phyloP scores from a whole-genome alignment of 2,888 invertebrate genomes.

The Caenorhabditis sinica region DNA sequence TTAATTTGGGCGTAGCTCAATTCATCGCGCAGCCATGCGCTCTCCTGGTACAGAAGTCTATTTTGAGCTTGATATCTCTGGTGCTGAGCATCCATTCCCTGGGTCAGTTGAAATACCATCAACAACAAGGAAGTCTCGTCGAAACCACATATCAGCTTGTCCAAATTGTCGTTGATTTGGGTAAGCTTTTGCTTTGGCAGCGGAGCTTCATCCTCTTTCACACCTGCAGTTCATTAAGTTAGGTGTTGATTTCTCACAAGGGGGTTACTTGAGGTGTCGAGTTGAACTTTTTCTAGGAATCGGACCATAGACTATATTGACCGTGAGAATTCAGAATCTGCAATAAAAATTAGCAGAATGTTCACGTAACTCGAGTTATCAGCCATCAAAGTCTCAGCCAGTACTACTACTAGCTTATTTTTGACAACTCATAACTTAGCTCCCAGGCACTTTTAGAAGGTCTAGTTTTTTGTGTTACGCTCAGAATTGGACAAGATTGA shows the following conservation, averaged over 20 bases:
- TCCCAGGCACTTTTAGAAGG: no score
- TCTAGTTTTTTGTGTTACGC: no score
- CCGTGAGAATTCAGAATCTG: no score
- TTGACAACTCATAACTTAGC: no score
- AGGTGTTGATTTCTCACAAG: not conserved
- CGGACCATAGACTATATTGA: no score
- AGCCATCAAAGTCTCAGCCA: no score
- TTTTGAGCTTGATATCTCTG: conserved; percentile 93
- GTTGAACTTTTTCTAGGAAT: no score
- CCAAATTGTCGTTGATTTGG: conserved; percentile 67
- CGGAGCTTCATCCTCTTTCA: conserved; percentile 68
- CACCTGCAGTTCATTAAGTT: conserved; percentile 2
- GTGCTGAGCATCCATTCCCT: conserved; percentile 97
- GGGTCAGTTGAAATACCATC: conserved; percentile 95
- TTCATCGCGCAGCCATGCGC: conserved; percentile 99
- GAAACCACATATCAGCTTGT: conserved; percentile 41
- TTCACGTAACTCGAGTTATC: no score
- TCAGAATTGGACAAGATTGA: no score
- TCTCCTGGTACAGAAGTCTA: conserved; percentile 95
- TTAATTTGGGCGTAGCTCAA: conserved; percentile 94
- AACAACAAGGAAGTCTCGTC: conserved; percentile 87
- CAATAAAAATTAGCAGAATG: no score
- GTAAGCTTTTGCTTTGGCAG: conserved; percentile 66
- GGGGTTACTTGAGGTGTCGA: no score
- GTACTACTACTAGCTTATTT: no score